These are phyloP conservation scores for Lutjanus campechanus DNA, from an alignment of 2,797 vertebrate genomes.

Conservation along the genomic window DNA sequence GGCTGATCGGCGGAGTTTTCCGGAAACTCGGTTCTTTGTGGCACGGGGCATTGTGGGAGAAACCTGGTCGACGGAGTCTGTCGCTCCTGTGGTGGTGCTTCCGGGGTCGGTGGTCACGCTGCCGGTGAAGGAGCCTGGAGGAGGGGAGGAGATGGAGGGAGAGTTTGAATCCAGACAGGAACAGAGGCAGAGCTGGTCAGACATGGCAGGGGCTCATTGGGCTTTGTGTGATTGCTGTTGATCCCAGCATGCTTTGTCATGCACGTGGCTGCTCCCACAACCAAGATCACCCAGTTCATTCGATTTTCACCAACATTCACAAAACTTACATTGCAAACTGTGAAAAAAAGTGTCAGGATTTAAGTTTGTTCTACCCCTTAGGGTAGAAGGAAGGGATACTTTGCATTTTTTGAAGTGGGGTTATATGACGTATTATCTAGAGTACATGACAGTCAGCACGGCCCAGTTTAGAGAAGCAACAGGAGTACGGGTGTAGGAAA, in stretches of 20 bases:
- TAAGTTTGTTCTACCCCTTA: conserved; percentile 16
- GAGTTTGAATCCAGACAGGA: conserved; percentile 29
- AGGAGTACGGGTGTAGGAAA: too few species aligned
- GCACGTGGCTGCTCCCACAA: conserved; percentile 63
- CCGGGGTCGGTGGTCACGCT: conserved; percentile 84
- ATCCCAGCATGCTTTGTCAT: conserved; percentile 76
- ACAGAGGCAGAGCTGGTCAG: conserved; percentile 24
- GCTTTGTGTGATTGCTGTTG: conserved; percentile 23
- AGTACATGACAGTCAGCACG: too few species aligned
- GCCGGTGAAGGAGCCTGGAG: conserved; percentile 88
- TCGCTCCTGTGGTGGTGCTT: conserved; percentile 48
- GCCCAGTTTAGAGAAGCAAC: too few species aligned
- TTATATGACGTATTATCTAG: too few species aligned
- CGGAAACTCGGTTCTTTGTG: conserved; percentile 83
- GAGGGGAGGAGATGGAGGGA: conserved; percentile 24
- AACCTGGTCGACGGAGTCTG: conserved; percentile 76
- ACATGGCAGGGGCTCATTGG: conserved; percentile 8
- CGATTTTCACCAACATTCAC: conserved; percentile 60
- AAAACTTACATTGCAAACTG: conserved; percentile 28
- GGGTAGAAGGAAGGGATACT: too few species aligned
- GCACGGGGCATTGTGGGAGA: conserved; percentile 83
- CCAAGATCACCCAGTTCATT: conserved; percentile 49
- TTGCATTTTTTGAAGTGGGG: too few species aligned
- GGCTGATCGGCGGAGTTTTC: conserved; percentile 86
- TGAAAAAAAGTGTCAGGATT: conserved; percentile 28